Base-by-base conservation (phyloP, 2,888 invertebrate genomes). In the Hemicrepidius hirtus region DNA sequence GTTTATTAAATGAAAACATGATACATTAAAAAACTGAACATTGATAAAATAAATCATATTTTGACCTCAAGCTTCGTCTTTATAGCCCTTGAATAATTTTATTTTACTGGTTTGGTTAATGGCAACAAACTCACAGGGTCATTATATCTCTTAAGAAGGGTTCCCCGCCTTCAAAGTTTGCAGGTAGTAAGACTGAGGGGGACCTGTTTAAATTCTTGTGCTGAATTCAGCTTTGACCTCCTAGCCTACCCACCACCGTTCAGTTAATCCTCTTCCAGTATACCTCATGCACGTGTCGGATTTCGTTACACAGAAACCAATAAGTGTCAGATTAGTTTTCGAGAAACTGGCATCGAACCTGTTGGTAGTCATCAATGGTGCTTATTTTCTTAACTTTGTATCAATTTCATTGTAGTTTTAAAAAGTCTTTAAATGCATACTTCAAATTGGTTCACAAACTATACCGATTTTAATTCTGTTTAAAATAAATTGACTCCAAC, bases 241-340 rank as follows among this genome's bases (percentile, higher is more conserved):
- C 21, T 12, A 49, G 3, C n/a, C 40, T 13, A 40, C 1, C 21
- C 20, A n/a, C n/a, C 21, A 12, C 20, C 12, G 44, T 16, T 18
- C 44, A 1, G 20, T 21, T 49, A 49, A 49, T 49, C 49, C 21
- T 49, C 18, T 5, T 1, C n/a, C 10, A n/a, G 12, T 49, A 20
- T 21, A 49, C 49, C 49, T 49, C 21, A 5, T 21, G 49, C 20
- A 20, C 12, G 10, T 49, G 21, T 49, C 49, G 20, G 21, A 49
- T 49, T 49, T 49, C 21, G 18, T 4, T 21, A 49, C 49, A 49
- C 10, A 20, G 49, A 9, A 18, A 21, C 21, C 49, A 49, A 49
- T 49, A 49, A 21, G 49, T 49, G 49, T 21, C 49, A 49, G 7
- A 21, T 49, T 20, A 21, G 20, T 49, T 21, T 49, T 20, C 7